A percentile compares a stretch with the other conserved stretches of the same genome.
Conservation (phyloP, 2,888 invertebrate genomes). For the Andrena hattorfiana region DNA sequence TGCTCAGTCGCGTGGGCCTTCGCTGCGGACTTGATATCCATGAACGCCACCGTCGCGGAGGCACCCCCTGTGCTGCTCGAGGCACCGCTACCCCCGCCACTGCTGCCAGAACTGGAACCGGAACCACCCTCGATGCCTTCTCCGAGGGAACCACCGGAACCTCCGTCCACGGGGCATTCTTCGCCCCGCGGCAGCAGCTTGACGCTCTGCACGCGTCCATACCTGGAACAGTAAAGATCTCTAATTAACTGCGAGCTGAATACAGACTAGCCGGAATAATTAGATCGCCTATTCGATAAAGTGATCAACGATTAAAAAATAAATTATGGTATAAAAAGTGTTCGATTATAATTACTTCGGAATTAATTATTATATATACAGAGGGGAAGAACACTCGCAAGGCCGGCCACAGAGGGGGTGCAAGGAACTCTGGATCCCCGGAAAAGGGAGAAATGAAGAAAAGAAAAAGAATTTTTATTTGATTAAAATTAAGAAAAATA, state of each 20-base stretch:
- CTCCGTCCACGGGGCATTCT: constrained; percentile 84
- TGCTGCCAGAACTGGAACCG: constrained; percentile 78
- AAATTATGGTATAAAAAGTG: background rate
- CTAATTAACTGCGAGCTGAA: background rate
- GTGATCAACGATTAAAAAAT: background rate
- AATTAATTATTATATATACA: too few species aligned
- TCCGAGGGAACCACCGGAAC: constrained; percentile 86
- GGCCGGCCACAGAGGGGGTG: too few species aligned
- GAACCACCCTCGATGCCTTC: constrained; percentile 84
- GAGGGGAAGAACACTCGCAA: too few species aligned
- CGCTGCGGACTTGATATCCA: constrained; percentile 98
- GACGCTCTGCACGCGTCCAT: constrained; percentile 99
- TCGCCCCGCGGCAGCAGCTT: constrained; percentile 92
- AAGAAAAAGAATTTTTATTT: too few species aligned
- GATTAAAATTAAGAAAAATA: too few species aligned
- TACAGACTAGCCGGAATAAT: background rate
- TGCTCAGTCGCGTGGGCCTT: constrained; percentile 97
- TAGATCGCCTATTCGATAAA: background rate
- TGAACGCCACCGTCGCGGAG: constrained; percentile 97
- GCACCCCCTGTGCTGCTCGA: constrained; percentile 88
- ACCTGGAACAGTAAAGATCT: constrained; percentile 87
- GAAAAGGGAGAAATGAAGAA: too few species aligned
- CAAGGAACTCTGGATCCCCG: too few species aligned
- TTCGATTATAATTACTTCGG: too few species aligned
- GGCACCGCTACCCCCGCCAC: constrained; percentile 85